Evolutionary conservation across 2,888 invertebrate genomes (phyloP), one percentile per base, ranked within the genome.

Genomic region (Dynastes tityus): DNA sequence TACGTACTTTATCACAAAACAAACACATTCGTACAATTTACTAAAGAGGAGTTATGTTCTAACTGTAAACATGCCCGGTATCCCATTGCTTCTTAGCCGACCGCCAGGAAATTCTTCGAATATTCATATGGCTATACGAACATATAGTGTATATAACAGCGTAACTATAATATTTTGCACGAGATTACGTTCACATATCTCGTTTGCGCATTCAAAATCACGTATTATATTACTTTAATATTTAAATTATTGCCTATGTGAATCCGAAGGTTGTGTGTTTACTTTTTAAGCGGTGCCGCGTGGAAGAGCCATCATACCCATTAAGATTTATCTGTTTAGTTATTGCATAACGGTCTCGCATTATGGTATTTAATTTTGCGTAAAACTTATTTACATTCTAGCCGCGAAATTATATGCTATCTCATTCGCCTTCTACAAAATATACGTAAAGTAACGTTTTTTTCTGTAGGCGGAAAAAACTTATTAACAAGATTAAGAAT

Each of bases 361-460:
- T 45, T 45, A 45, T 45, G 45, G 29, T 45, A 74, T 74, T 74
- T 74, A 74, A 74, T 74, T 74, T 61, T 74, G 61, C 49, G 73
- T 61, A 61, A 74, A 74, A 61, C 40, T 29, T 74, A 74, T 74
- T 61, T 74, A 61, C 61, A 40, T 27, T 74, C 61, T 55, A 4
- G 22, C 3, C 40, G 40, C 61, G 27, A 68, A 68, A 68, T 68
- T 68, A 63, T 63, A 29, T 5, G 8, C 51, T 16, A 53, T 51
- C 51, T 13, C 29, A 51, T 29, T 49, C 55, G 16, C 22, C 11
- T 51, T 51, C 13, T 37, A 55, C 22, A 13, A 29, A 63, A 63
- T 63, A 63, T 63, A 11, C 45, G 8, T 11, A 29, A 29, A 32
- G 13, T 29, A 63, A 63, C 63, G 63, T 32, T 63, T 63, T 16